Evolutionary conservation across 2,797 vertebrate genomes (phyloP).

Genomic region (Oreochromis mossambicus): DNA sequence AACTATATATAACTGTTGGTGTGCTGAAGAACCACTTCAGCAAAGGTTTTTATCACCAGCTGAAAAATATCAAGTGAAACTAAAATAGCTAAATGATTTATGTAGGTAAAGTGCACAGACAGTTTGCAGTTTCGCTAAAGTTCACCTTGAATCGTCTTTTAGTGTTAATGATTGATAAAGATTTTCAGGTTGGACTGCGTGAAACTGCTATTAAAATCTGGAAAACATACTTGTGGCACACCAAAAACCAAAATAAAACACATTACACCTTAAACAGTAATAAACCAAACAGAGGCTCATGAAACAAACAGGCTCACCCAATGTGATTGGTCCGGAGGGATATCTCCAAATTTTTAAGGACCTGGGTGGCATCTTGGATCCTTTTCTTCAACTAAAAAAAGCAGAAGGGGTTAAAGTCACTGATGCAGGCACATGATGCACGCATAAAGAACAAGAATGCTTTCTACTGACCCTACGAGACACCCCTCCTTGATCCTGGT

Average conservation of each 20-base stretch:
- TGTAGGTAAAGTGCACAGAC: neutral
- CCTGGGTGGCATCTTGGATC: constrained; percentile 90
- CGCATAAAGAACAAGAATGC: neutral
- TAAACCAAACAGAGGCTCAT: neutral
- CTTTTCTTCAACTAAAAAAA: constrained; percentile 85
- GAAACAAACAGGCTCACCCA: constrained; percentile 76
- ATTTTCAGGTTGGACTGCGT: neutral
- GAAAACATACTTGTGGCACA: neutral
- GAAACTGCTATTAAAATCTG: neutral
- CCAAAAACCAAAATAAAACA: neutral
- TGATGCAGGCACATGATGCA: neutral
- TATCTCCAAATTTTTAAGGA: constrained; percentile 94
- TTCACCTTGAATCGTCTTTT: neutral
- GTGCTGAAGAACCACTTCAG: neutral
- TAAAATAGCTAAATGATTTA: neutral
- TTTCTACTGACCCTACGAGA: constrained; percentile 81
- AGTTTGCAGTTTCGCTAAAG: neutral
- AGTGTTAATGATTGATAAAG: neutral
- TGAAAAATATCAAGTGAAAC: neutral
- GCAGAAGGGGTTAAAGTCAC: neutral
- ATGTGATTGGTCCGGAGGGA: constrained; percentile 98
- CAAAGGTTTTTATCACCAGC: neutral
- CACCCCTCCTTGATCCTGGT: constrained; percentile 88
- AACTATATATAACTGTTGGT: neutral
- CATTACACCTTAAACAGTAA: rapidly evolving